These are phyloP conservation scores for Felis chaus DNA, from an alignment of 2,113 vertebrate genomes.

Conservation along the genomic window DNA sequence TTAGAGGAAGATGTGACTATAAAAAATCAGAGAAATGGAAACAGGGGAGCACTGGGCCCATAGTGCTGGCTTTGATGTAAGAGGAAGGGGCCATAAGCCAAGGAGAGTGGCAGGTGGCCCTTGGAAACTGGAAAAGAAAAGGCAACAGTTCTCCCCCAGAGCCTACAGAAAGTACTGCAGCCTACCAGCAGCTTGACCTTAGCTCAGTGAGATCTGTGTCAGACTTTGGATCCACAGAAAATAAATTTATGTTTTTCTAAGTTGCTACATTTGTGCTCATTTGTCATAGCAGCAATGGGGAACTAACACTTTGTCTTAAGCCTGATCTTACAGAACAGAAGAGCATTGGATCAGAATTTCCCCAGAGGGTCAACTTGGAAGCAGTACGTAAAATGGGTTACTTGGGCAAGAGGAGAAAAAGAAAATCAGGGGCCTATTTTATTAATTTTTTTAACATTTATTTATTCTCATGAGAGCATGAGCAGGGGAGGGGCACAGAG, in stretches of 20 bases:
- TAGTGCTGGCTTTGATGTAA: background rate
- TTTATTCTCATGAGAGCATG: too few relatives aligned
- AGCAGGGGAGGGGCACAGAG: background rate
- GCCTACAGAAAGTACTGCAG: background rate
- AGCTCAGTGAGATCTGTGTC: background rate
- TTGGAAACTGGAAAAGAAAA: background rate
- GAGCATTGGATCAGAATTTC: background rate
- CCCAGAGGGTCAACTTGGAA: background rate
- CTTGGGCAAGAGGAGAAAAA: background rate
- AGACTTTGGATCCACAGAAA: background rate
- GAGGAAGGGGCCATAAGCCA: background rate
- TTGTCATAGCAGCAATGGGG: background rate
- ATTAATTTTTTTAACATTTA: too few relatives aligned
- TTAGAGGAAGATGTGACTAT: background rate
- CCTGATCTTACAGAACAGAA: background rate
- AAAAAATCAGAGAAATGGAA: background rate
- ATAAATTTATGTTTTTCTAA: background rate
- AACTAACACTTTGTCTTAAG: background rate
- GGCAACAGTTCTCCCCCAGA: background rate
- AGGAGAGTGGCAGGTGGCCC: background rate
- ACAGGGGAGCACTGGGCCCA: background rate
- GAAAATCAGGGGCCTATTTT: too few relatives aligned
- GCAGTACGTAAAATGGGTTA: background rate
- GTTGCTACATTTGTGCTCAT: background rate
- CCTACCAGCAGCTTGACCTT: background rate